Evolutionary conservation across 1,140 invertebrate species (phyloP), one percentile per base, ranked within the genome.

Genomic region (Gryllus bimaculatus): DNA sequence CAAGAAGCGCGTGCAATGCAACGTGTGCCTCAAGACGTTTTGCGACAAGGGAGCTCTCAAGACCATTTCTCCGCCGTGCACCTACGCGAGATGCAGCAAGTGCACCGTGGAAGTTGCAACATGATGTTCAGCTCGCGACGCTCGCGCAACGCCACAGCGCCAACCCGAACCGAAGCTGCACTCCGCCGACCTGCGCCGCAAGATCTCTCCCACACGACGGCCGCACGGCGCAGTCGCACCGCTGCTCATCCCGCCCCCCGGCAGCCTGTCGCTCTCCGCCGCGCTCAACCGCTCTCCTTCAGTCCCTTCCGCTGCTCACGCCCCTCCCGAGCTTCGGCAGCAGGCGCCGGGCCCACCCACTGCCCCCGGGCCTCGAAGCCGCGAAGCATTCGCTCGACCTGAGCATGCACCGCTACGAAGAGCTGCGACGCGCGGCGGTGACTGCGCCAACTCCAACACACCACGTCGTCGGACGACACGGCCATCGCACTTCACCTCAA

Each of bases 21-120:
- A 98, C 83, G 96, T 98, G 49, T 99, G 98, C 85, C 88, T 98
- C 78, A 99, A 99, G 86, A 99, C 98, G 48, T 99, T 99, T 87
- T 99, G 98, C 89, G 98, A 99, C 88, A 99, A 99, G 88, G 97
- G 97, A 78, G 98, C 98, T 0, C 88, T 99, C 1, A 99, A 99
- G 87, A 99, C 39, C 98, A 99, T 85, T 99, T 99, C 84, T 99
- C 97, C 75, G 98, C 98, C 0, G 98, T 99, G 8, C 98, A 99
- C 86, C 86, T 99, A 79, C 91, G 96, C 21, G 98, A 99, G 88
- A 99, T 99, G 98, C 98, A 99, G n/a, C 86, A 97, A 97, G 85
- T 99, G 98, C 85, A 98, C 97, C 0, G 96, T 99, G 0, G 94
- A 97, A 83, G 98, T 0, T 99, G 98, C 87, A 98, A 95, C 84